phyloP scores from a whole-genome alignment of 2,113 vertebrate species.

The Tapirus terrestris region DNA sequence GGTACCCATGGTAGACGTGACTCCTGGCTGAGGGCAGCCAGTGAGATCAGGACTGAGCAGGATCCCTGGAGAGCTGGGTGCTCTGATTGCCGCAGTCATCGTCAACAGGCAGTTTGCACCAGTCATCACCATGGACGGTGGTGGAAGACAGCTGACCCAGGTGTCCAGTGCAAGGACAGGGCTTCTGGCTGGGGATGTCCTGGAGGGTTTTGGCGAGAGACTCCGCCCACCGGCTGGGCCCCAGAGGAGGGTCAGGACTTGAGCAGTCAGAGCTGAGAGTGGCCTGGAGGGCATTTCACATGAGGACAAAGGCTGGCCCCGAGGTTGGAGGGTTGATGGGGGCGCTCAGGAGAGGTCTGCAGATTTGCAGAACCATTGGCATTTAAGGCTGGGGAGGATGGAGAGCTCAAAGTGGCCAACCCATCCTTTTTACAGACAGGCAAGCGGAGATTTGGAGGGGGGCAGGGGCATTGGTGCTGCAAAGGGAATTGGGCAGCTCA shows the following conservation, averaged over 20 bases:
- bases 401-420: neutral
- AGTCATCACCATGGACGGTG: too few relatives aligned
- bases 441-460: neutral
- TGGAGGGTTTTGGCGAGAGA: neutral
- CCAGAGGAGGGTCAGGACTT: neutral
- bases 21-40: neutral
- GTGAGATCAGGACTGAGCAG: neutral
- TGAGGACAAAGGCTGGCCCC: neutral
- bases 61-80: neutral
- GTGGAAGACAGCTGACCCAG: neutral
- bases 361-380: neutral
- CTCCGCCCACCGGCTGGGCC: neutral
- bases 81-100: neutral
- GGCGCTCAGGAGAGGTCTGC: neutral
- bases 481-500: neutral
- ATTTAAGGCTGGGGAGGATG: neutral
- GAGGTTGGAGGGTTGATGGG: neutral
- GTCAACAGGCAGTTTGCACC: neutral
- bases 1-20: neutral
- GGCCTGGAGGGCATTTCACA: neutral
- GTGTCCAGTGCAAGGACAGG: neutral
- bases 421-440: neutral
- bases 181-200: neutral
- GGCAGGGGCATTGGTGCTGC: too few relatives aligned
- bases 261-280: neutral